These are phyloP conservation scores for Sesia apiformis DNA, from an alignment of 2,888 invertebrate genomes.

Conservation along the genomic window DNA sequence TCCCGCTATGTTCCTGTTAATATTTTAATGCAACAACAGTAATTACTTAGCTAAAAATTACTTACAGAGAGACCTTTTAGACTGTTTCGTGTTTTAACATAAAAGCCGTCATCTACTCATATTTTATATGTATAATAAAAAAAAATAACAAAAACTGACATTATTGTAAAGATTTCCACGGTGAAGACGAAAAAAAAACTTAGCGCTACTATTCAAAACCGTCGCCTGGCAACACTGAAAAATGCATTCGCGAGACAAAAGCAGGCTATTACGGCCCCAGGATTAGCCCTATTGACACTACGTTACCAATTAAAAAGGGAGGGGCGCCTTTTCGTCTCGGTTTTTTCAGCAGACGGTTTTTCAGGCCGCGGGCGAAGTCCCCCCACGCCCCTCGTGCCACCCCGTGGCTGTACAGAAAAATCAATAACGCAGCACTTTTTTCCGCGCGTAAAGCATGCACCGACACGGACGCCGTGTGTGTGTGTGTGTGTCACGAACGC, in stretches of 20 bases:
- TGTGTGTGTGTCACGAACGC: conserved; percentile 39
- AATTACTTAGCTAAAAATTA: neutral
- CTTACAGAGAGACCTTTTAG: no score
- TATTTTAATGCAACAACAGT: neutral
- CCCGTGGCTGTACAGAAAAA: conserved; percentile 70
- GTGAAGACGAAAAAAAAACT: conserved; percentile 1
- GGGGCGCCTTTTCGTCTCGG: conserved; percentile 74
- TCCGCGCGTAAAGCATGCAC: conserved; percentile 76
- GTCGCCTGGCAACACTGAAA: conserved; percentile 58
- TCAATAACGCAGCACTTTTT: conserved; percentile 76
- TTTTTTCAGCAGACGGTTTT: conserved; percentile 74
- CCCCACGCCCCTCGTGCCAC: conserved; percentile 27
- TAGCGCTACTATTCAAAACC: conserved; percentile 17
- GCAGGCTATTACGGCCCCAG: conserved; percentile 62
- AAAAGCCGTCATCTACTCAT: neutral
- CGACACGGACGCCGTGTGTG: conserved; percentile 45
- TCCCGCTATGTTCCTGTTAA: neutral
- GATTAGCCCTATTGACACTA: conserved; percentile 75
- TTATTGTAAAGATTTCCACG: neutral
- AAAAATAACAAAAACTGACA: neutral
- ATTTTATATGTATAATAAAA: neutral
- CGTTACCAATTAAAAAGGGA: conserved; percentile 74
- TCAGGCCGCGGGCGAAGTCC: conserved; percentile 65
- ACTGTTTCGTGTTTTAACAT: neutral
- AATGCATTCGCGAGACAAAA: conserved; percentile 69